These are phyloP conservation scores for Tokudaia muenninki DNA, from an alignment of 2,797 vertebrate species.

Conservation along the genomic window DNA sequence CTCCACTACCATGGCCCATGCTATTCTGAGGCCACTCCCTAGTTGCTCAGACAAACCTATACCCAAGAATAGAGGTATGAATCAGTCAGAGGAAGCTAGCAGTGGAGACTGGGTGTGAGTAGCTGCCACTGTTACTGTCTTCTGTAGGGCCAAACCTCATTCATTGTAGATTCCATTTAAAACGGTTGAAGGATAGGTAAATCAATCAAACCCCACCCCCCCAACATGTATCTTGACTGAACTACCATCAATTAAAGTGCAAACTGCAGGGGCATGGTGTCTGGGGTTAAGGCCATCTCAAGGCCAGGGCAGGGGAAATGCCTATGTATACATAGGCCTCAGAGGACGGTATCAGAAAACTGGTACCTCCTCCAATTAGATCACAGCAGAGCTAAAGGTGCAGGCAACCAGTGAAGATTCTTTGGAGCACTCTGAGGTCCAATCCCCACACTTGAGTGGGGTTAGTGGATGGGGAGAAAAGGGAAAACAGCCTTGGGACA, in stretches of 20 bases:
- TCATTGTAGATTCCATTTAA: constrained; percentile 64
- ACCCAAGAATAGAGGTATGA: constrained; percentile 63
- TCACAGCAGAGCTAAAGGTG: constrained; percentile 78
- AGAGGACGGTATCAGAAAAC: constrained; percentile 76
- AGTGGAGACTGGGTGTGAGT: constrained; percentile 60
- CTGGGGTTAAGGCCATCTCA: constrained; percentile 66
- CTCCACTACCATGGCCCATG: constrained; percentile 18
- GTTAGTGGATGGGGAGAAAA: constrained; percentile 52
- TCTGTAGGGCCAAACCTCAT: constrained; percentile 59
- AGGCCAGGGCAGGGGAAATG: constrained; percentile 69
- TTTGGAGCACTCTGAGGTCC: constrained; percentile 79
- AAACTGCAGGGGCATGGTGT: constrained; percentile 71
- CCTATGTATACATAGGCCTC: constrained; percentile 55
- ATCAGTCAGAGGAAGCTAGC: constrained; percentile 65
- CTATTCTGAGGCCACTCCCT: constrained; percentile 59
- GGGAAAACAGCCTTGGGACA: constrained; percentile 32
- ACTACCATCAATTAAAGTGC: constrained; percentile 82
- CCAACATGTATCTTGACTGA: constrained; percentile 60
- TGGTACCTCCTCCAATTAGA: constrained; percentile 76
- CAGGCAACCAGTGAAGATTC: constrained; percentile 83
- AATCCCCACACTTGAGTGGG: constrained; percentile 54
- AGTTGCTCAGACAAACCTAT: constrained; percentile 70
- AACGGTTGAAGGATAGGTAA: constrained; percentile 56
- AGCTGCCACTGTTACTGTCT: constrained; percentile 69
- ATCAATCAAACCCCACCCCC: constrained; percentile 60